Conservation (phyloP, 2,113 vertebrate species). For the Synchiropus splendidus region DNA sequence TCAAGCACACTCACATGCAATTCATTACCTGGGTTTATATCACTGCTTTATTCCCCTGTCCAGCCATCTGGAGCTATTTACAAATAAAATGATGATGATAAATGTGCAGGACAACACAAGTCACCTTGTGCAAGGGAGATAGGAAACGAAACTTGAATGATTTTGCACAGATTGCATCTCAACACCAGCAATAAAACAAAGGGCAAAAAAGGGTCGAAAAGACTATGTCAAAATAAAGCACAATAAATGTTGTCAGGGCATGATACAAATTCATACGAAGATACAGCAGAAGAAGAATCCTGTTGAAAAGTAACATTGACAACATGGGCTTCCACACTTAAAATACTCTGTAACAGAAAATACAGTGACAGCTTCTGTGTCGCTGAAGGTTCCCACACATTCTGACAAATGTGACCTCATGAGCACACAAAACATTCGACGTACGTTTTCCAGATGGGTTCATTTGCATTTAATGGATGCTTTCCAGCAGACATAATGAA, state of each 20-base stretch:
- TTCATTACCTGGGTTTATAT: neutral
- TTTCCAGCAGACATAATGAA: slow-evolving; percentile 6
- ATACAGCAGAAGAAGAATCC: slow-evolving; percentile 11
- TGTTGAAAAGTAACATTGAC: slow-evolving; percentile 19
- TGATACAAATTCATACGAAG: slow-evolving; percentile 4
- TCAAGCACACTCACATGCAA: too few species aligned
- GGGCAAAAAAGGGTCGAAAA: slow-evolving; percentile 12
- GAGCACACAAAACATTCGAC: neutral
- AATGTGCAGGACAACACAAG: slow-evolving; percentile 6
- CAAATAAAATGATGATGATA: slow-evolving; percentile 16
- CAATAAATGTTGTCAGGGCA: slow-evolving; percentile 12
- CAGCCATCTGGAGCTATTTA: slow-evolving; percentile 18
- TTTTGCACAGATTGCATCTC: slow-evolving; percentile 3
- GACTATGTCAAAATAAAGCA: slow-evolving; percentile 13
- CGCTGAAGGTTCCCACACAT: too few species aligned
- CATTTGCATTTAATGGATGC: slow-evolving; percentile 4
- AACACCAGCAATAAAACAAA: slow-evolving; percentile 5
- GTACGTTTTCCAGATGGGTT: slow-evolving; percentile 11
- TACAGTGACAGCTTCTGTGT: too few species aligned
- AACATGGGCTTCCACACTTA: slow-evolving; percentile 9
- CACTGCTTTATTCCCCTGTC: slow-evolving; percentile 3
- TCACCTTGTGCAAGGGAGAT: slow-evolving; percentile 11
- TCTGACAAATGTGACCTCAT: slow-evolving; percentile 1
- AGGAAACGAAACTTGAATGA: slow-evolving; percentile 4
- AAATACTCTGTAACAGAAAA: too few species aligned